A percentile compares a stretch with the other conserved stretches of the same genome.
These are phyloP conservation scores for Euglossa dilemma DNA, from an alignment of 1,140 invertebrate species.

Conservation along the genomic window DNA sequence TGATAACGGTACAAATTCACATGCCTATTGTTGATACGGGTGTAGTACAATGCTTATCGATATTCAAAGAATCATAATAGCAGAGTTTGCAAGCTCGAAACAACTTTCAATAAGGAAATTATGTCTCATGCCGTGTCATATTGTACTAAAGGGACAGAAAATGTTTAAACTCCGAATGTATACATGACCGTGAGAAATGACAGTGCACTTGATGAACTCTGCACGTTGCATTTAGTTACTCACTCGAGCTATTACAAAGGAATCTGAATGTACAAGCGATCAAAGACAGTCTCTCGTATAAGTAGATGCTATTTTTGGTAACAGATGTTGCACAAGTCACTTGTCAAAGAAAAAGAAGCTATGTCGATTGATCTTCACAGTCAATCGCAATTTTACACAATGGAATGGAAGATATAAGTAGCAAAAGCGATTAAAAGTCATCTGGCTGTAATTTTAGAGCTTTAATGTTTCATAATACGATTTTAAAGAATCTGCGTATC, in stretches of 20 bases:
- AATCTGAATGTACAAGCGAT: slow-evolving; percentile 9
- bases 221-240: not conserved
- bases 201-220: not conserved
- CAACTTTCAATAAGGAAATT: not conserved
- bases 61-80: too few species aligned
- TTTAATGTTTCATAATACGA: too few species aligned
- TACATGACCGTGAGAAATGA: not conserved
- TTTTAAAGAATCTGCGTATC: not conserved
- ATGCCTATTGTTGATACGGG: not conserved
- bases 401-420: not conserved
- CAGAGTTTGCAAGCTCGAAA: not conserved
- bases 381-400: not conserved
- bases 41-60: not conserved
- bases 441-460: not conserved
- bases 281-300: slow-evolving; percentile 1
- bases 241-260: not conserved
- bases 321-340: slow-evolving; percentile 10
- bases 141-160: not conserved
- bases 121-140: not conserved
- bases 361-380: too few species aligned
- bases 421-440: not conserved
- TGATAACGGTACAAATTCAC: not conserved
- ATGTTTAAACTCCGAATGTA: not conserved
- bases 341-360: slow-evolving; percentile 3
- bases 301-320: slow-evolving; percentile 11